Conservation (phyloP, 2,113 vertebrate species). For the Platanista minor region DNA sequence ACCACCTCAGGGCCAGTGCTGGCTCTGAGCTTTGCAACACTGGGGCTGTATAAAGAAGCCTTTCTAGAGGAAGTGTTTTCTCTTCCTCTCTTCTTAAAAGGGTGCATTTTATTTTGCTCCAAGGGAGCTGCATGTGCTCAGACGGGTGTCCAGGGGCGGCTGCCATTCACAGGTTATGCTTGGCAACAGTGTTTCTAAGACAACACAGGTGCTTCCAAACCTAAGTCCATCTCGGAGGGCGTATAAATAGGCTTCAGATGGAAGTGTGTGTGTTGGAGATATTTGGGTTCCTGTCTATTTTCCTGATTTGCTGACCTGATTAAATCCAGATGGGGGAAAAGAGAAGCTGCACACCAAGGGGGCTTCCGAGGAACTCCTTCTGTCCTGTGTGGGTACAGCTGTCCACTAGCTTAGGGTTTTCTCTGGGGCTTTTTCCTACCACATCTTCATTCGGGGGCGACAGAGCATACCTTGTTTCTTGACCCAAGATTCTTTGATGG, state of each 20-base stretch:
- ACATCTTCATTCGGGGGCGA: neutral
- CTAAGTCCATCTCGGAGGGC: neutral
- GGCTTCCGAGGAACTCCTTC: neutral
- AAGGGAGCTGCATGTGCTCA: fast-evolving
- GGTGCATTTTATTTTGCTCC: neutral
- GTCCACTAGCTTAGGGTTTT: neutral
- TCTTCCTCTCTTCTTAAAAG: neutral
- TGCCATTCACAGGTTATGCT: constrained; percentile 6
- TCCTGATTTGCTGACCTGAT: neutral
- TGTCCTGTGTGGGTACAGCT: neutral
- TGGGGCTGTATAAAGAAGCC: neutral
- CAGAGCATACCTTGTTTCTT: constrained; percentile 49
- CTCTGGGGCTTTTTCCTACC: neutral
- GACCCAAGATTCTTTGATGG: neutral
- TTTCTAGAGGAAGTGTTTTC: neutral
- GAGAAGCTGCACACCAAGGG: neutral
- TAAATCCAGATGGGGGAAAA: constrained; percentile 21
- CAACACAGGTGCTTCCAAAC: constrained; percentile 42
- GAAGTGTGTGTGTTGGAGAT: neutral
- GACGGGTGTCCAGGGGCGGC: neutral
- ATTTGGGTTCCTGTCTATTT: neutral
- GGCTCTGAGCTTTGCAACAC: neutral
- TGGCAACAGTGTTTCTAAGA: constrained; percentile 36
- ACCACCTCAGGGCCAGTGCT: neutral
- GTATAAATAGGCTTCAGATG: neutral